Conservation (phyloP, 2,113 vertebrate genomes). For the Indicator maculatus region DNA sequence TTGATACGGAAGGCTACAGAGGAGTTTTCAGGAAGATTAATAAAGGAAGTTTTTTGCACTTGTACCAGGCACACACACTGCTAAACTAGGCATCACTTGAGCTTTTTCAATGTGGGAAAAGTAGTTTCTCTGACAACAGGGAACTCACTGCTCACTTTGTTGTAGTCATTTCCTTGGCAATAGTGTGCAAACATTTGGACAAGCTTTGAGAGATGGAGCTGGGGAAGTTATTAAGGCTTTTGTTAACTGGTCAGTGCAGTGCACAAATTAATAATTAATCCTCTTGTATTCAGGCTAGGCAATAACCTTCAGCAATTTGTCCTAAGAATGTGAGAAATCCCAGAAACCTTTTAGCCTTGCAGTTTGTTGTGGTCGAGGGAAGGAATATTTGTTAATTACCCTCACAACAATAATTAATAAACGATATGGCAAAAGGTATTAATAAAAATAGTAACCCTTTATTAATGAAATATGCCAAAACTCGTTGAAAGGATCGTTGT, state of each 20-base stretch:
- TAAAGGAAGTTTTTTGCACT: not conserved
- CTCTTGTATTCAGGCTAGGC: not conserved
- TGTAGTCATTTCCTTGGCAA: not conserved
- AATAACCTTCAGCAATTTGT: not conserved
- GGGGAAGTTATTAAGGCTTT: not conserved
- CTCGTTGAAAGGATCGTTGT: no score
- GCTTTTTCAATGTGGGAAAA: not conserved
- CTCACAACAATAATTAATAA: no score
- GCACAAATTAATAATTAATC: not conserved
- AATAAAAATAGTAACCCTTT: no score
- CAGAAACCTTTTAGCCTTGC: not conserved
- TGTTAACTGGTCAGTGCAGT: not conserved
- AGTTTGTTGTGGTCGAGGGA: no score
- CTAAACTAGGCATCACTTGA: not conserved
- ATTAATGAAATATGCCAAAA: no score
- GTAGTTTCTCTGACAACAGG: not conserved
- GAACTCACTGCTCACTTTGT: not conserved
- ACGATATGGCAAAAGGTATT: no score
- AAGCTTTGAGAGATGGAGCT: not conserved
- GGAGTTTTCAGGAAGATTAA: not conserved
- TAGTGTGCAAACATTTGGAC: not conserved
- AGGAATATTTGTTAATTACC: no score
- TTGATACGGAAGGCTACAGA: not conserved
- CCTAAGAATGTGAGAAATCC: not conserved
- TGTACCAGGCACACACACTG: not conserved